Evolutionary conservation across 2,113 vertebrate genomes (phyloP), one percentile per base, ranked within the genome.

Genomic region (Nibea coibor): DNA sequence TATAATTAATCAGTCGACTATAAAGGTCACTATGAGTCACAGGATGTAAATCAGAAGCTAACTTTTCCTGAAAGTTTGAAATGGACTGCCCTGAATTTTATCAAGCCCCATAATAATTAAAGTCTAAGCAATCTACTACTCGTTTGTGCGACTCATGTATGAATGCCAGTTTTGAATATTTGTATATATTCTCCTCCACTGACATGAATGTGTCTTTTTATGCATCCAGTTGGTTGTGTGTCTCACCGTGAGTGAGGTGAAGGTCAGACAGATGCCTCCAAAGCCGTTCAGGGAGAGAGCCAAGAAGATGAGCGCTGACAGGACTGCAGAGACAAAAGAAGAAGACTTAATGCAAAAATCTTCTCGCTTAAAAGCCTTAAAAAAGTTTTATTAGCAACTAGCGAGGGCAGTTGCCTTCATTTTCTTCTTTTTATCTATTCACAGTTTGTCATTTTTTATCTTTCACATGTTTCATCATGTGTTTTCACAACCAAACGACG

Each of bases 191-290:
- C 10, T n/a, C 3, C 7, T 66, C 17, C 16, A 10, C 63, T 12
- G 51, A 16, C 42, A 15, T 47, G 19, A 45, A 47, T 66, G 9
- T 42, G 42, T 31, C 7, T 35, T 22, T 45, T 5, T n/a, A 2
- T n/a, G 19, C 35, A 51, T 61, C 28, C n/a, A 62, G 35, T 7
- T 6, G 19, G 6, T 73, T 3, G 4, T 70, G 82, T 67, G 65
- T 89, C 96, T 96, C 93, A 97, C 97, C 66, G 96, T 98, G 80
- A 98, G 94, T 0, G 97, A 97, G 1, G 97, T 97, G 92, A 98
- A 98, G 10, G 97, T 97, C 87, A 98, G 87, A 88, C 97, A 98
- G 93, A 98, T 98, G 39, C 97, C 97, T 64, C 96, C 96, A 5
- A 98, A 97, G 70, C 97, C 97, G 16, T 97, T 98, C 71, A 97